Percentiles rank a stretch among this genome's conserved stretches.
phyloP scores from a whole-genome alignment of 2,113 vertebrate genomes.

The Rhinopomastus cyanomelas region DNA sequence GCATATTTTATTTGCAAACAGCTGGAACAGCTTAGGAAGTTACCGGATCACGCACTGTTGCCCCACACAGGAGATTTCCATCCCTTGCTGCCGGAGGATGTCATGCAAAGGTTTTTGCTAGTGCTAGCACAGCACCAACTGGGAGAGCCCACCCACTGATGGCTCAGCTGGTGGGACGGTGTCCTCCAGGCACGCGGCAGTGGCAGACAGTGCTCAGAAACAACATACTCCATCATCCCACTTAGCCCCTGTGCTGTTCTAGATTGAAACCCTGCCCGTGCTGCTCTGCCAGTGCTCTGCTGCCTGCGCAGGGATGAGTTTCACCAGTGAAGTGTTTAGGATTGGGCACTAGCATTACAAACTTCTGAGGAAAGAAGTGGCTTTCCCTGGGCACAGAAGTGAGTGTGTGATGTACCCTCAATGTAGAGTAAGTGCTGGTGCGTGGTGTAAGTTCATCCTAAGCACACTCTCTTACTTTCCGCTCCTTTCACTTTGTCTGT shows the following conservation, averaged over 20 bases:
- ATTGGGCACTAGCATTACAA: neutral
- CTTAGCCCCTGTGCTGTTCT: neutral
- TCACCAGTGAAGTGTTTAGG: neutral
- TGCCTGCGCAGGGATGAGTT: neutral
- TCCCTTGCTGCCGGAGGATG: neutral
- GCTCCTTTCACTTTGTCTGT: neutral
- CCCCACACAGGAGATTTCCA: slow-evolving; percentile 32
- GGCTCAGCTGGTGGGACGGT: neutral
- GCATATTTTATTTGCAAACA: slow-evolving; percentile 32
- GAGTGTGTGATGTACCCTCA: neutral
- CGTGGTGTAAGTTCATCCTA: neutral
- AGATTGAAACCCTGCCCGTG: neutral
- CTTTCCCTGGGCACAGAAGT: neutral
- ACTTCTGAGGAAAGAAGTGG: neutral
- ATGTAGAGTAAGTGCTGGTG: neutral
- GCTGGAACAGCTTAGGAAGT: slow-evolving; percentile 57
- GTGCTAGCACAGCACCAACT: neutral
- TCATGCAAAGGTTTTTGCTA: neutral
- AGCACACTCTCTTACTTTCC: neutral
- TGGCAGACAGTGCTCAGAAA: rapidly evolving
- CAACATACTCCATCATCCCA: rapidly evolving
- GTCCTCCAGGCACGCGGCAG: neutral
- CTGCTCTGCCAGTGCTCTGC: neutral
- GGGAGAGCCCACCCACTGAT: neutral
- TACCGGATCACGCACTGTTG: slow-evolving; percentile 9